phyloP scores from a whole-genome alignment of 2,113 vertebrate genomes.

The Channa argus region DNA sequence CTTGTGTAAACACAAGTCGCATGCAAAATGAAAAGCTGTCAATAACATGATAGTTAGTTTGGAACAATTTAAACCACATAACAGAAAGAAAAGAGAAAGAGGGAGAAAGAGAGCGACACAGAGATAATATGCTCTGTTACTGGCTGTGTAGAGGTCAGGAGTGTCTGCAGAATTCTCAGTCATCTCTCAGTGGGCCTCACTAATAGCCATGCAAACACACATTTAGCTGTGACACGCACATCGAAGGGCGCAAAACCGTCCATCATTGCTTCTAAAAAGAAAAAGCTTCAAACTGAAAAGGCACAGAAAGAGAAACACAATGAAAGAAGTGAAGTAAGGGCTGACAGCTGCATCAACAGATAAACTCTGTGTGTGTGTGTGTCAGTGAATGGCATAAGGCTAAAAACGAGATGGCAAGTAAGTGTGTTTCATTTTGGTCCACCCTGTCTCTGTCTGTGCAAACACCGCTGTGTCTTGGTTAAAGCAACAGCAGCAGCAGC shows the following conservation, averaged over 20 bases:
- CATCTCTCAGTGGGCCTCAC: conserved; percentile 69
- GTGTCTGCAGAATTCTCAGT: conserved; percentile 39
- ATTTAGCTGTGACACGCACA: conserved; percentile 76
- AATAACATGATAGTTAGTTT: conserved; percentile 40
- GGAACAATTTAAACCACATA: conserved; percentile 46
- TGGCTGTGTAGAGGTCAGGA: conserved; percentile 56
- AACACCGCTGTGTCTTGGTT: conserved; percentile 46
- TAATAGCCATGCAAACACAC: conserved; percentile 80
- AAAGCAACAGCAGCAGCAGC: conserved; percentile 22
- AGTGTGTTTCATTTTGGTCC: conserved; percentile 59
- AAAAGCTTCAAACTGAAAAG: conserved; percentile 57
- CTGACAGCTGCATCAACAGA: conserved; percentile 64
- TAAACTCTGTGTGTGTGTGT: conserved; percentile 37
- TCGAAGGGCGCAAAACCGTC: conserved; percentile 64
- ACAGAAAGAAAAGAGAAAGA: conserved; percentile 7
- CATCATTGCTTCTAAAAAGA: conserved; percentile 60
- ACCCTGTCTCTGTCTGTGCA: conserved; percentile 57
- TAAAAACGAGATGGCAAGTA: conserved; percentile 49
- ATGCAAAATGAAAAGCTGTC: conserved; percentile 48
- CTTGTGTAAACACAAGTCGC: conserved; percentile 22
- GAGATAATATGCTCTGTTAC: conserved; percentile 43
- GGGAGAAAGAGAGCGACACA: conserved; percentile 11
- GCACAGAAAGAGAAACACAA: conserved; percentile 47
- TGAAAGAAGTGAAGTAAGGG: conserved; percentile 32
- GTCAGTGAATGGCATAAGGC: conserved; percentile 43